These are phyloP conservation scores for Callorhinus ursinus DNA, from an alignment of 2,113 vertebrate genomes.

Conservation along the genomic window DNA sequence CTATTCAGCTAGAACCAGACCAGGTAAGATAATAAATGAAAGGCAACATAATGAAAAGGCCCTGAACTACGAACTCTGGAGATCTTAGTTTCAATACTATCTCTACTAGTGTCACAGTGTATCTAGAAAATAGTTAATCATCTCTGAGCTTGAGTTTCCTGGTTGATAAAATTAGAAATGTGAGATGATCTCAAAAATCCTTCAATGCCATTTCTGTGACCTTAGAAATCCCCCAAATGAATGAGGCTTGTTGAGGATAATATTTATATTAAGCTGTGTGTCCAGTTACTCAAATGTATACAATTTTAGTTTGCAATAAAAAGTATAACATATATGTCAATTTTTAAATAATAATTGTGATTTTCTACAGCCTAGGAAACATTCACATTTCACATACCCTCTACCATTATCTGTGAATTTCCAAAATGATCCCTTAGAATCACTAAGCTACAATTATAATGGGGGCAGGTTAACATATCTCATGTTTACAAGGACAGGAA, in stretches of 20 bases:
- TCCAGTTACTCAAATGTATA: not conserved
- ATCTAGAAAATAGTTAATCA: constrained; percentile 4
- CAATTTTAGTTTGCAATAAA: constrained; percentile 9
- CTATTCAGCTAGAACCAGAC: constrained; percentile 97
- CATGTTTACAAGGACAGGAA: not conserved
- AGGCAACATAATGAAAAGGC: not conserved
- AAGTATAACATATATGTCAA: not conserved
- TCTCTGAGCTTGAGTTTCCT: constrained; percentile 26
- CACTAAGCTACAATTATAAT: not conserved
- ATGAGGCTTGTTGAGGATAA: not conserved
- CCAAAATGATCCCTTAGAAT: not conserved
- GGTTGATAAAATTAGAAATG: not conserved
- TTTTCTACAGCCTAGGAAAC: constrained; percentile 24
- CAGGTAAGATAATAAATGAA: constrained; percentile 87
- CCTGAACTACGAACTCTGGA: not conserved
- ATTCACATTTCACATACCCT: not conserved
- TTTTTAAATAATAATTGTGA: constrained; percentile 22
- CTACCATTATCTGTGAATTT: not conserved
- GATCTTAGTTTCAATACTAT: not conserved
- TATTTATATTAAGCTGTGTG: not conserved
- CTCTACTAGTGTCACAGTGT: not conserved
- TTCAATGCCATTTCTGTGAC: not conserved
- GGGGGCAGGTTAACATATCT: not conserved
- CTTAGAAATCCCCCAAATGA: not conserved
- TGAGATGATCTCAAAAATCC: not conserved